A percentile compares a stretch with the other conserved stretches of the same genome.
Conservation (phyloP, 1,140 invertebrate genomes). For the Caerostris extrusa region DNA sequence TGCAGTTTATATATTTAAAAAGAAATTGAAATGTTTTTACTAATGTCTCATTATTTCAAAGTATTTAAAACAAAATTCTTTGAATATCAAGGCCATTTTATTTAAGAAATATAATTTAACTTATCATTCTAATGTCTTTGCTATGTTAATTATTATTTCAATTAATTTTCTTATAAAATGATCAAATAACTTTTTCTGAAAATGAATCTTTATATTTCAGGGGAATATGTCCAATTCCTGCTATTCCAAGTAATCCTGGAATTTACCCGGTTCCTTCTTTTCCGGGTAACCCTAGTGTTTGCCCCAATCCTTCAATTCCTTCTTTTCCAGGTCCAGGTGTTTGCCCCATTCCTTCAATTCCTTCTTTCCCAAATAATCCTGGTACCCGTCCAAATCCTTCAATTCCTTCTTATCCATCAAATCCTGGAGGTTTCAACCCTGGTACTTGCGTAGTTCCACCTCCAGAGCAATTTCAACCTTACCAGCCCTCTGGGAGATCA, state of each 20-base stretch:
- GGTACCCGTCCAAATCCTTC: background rate
- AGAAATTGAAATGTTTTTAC: too few relatives aligned
- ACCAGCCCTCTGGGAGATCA: background rate
- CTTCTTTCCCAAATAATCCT: background rate
- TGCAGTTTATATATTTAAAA: too few relatives aligned
- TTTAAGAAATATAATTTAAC: too few relatives aligned
- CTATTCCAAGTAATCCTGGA: background rate
- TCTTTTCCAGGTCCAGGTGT: background rate
- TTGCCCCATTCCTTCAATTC: background rate
- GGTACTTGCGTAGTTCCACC: constrained; percentile 37
- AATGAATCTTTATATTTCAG: background rate
- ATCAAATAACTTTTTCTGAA: too few relatives aligned
- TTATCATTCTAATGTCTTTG: too few relatives aligned
- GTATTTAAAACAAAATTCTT: too few relatives aligned
- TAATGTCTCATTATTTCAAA: too few relatives aligned
- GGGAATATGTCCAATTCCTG: background rate
- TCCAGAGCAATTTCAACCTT: constrained; percentile 31
- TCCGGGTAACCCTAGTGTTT: background rate
- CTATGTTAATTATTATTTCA: too few relatives aligned
- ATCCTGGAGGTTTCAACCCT: background rate
- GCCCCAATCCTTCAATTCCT: background rate
- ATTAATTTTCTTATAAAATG: too few relatives aligned
- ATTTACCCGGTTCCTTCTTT: background rate
- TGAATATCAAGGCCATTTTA: too few relatives aligned
- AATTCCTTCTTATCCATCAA: background rate